A percentile compares a stretch with the other conserved stretches of the same genome.
Evolutionary conservation across 2,797 vertebrate genomes (phyloP).

Genomic region (Notolepis coatsorum): DNA sequence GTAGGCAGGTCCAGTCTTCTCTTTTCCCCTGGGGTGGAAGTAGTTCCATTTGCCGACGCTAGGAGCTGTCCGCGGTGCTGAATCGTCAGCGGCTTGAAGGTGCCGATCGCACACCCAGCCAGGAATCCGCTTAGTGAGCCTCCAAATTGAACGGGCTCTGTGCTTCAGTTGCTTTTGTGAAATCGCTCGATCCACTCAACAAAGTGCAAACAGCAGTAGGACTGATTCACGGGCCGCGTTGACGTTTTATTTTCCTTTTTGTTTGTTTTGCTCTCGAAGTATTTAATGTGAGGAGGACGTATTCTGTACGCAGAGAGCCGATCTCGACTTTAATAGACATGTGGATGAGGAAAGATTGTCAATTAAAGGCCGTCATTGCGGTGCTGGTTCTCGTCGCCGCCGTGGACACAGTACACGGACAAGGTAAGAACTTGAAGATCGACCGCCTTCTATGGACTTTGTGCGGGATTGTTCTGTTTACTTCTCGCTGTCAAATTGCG

Average conservation of each 20-base stretch:
- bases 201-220: constrained; percentile 40
- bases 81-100: constrained; percentile 66
- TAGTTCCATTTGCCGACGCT: constrained; percentile 83
- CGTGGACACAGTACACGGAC: constrained; percentile 53
- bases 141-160: constrained; percentile 62
- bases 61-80: constrained; percentile 96
- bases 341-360: constrained; percentile 65
- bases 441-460: constrained; percentile 38
- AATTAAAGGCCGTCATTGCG: constrained; percentile 65
- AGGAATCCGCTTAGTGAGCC: constrained; percentile 69
- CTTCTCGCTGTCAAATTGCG: constrained; percentile 34
- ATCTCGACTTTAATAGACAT: constrained; percentile 74
- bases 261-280: constrained; percentile 64
- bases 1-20: too few species aligned
- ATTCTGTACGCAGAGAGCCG: constrained; percentile 49
- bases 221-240: constrained; percentile 1
- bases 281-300: constrained; percentile 65
- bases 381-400: constrained; percentile 65
- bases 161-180: constrained; percentile 65
- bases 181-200: constrained; percentile 23
- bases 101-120: constrained; percentile 66
- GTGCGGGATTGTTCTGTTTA: constrained; percentile 27
- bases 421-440: constrained; percentile 83
- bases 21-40: constrained; percentile 50
- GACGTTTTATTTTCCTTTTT: constrained; percentile 32